Evolutionary conservation across 2,797 vertebrate species (phyloP).

Genomic region (Astyanax mexicanus): DNA sequence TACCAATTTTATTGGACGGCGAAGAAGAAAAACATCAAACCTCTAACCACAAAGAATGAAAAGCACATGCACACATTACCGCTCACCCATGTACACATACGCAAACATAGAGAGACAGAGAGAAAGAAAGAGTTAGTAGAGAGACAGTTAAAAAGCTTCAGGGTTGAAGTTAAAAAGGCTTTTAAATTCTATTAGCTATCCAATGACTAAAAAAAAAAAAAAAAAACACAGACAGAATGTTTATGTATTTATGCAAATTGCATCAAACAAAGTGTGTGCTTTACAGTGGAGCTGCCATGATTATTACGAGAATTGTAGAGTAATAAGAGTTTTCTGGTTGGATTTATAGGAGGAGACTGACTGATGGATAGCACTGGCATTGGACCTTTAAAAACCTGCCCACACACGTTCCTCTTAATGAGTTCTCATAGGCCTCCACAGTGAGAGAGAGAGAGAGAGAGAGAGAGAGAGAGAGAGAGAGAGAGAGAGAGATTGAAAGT

Average conservation of each 20-base stretch:
- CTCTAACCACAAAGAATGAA: background rate
- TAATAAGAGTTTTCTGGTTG: slow-evolving; percentile 38
- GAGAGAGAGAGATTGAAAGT: background rate
- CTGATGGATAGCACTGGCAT: background rate
- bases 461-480: background rate
- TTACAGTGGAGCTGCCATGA: slow-evolving; percentile 7
- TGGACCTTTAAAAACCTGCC: background rate
- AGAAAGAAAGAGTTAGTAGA: background rate
- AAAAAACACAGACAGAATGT: background rate
- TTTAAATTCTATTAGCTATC: background rate
- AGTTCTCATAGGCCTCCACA: slow-evolving; percentile 29
- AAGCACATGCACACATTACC: background rate
- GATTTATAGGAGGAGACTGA: background rate
- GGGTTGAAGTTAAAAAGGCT: background rate
- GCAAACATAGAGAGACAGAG: background rate
- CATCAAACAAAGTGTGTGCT: background rate
- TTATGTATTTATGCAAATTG: background rate
- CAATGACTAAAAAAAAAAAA: too few relatives aligned
- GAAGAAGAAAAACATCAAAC: slow-evolving; percentile 2
- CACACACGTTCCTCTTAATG: slow-evolving; percentile 35
- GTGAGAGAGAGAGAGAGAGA: background rate
- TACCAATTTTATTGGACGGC: background rate
- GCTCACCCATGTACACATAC: background rate
- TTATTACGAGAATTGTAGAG: slow-evolving; percentile 32
- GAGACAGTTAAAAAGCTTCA: background rate